Base-by-base conservation (phyloP, 2,888 invertebrate species). In the Philhelius pedissequus region DNA sequence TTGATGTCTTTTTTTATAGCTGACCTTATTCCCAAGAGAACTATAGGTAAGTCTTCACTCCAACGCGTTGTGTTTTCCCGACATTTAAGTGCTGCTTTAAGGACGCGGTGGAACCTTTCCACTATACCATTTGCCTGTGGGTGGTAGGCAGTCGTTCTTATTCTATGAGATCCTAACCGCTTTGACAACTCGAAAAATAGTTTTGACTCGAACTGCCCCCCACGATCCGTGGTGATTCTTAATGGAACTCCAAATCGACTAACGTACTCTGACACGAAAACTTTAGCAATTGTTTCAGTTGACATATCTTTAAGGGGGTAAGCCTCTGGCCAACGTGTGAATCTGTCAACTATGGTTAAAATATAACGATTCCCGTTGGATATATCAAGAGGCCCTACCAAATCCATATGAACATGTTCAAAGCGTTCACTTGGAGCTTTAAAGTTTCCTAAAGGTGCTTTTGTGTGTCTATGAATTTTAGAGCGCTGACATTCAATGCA, bases 311-410 rank as follows among this genome's bases (percentile, higher is more conserved):
- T 35, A 6, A 88, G 71, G 1, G 88, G 88, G 9, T 86, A 64
- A 11, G 86, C 87, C 43, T 86, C 88, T 7, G 87, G 87, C 88
- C 88, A 88, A 2, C 87, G 52, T 0, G 87, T 77, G 22, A 86
- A 87, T 86, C 45, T 48, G 71, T 79, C 76, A 1, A 86, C 58
- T 18, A 88, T 87, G 0, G 91, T 91, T 4, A 91, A 86, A 27
- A 88, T 86, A 70, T 90, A 91, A 9, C 82, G 68, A 62, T 76
- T 88, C 9, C 87, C 89, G 8, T 88, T 54, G 0, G 88, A 88
- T 2, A 70, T 7, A 11, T 90, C 90, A 7, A 92, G 77, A 0
- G 91, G 92, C 2, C 91, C 91, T 1, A 92, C 88, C 8, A 92
- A 83, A 86, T 92, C 91, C 13, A 92, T 87, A 3, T 25, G 50